These are phyloP conservation scores for Athalia circularis DNA, from an alignment of 2,888 invertebrate species.

Conservation along the genomic window DNA sequence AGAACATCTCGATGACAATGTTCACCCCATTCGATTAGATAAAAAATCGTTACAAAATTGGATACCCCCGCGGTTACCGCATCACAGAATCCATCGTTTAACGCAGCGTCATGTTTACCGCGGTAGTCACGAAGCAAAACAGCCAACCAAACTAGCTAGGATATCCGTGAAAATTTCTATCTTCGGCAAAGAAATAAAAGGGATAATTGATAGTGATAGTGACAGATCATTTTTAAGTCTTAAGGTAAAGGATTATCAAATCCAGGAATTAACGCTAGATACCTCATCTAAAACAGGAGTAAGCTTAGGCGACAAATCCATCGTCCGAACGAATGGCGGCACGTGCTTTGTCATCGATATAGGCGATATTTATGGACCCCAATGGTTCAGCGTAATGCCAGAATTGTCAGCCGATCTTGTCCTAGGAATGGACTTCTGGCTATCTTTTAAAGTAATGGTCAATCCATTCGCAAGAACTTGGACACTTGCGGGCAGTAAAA, in stretches of 20 bases:
- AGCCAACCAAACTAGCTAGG: constrained; percentile 36
- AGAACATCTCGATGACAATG: neutral
- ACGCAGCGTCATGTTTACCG: constrained; percentile 30
- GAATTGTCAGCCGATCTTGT: constrained; percentile 42
- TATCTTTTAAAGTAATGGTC: constrained; percentile 45
- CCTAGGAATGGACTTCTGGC: constrained; percentile 49
- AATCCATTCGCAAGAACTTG: constrained; percentile 38
- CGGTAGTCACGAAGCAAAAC: neutral
- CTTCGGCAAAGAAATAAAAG: constrained; percentile 43
- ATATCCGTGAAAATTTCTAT: constrained; percentile 47
- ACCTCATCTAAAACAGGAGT: constrained; percentile 23
- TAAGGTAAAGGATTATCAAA: constrained; percentile 34
- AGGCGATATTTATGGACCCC: constrained; percentile 46
- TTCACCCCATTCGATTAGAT: neutral
- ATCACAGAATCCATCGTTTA: constrained; percentile 9
- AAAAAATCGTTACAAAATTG: neutral
- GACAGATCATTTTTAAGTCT: constrained; percentile 33
- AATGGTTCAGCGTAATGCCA: constrained; percentile 47
- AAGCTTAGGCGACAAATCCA: constrained; percentile 29
- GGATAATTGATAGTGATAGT: constrained; percentile 41
- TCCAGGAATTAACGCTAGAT: constrained; percentile 16
- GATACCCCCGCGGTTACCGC: constrained; percentile 30
- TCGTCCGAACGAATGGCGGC: constrained; percentile 31
- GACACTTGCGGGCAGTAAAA: constrained; percentile 43
- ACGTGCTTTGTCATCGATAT: constrained; percentile 45